Conservation (phyloP, 2,113 vertebrate species). For the Muscicapa adusta region DNA sequence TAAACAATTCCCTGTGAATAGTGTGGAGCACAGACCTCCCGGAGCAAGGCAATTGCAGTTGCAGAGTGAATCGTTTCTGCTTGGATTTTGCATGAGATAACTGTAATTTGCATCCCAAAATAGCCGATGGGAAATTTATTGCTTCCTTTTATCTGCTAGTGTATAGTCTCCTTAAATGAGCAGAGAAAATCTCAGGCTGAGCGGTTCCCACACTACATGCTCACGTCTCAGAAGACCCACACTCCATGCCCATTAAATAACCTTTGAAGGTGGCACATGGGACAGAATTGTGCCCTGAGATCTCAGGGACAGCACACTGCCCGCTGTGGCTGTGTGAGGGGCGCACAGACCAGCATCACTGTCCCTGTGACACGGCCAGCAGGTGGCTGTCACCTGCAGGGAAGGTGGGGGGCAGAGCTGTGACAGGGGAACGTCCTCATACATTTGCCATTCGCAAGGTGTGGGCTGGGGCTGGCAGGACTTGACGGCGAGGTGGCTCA, state of each 20-base stretch:
- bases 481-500: rapidly evolving
- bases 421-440: rapidly evolving
- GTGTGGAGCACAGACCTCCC: not conserved
- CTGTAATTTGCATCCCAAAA: constrained; percentile 42
- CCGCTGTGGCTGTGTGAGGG: rapidly evolving
- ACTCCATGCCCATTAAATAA: rapidly evolving
- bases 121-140: constrained; percentile 19
- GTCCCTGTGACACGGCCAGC: rapidly evolving
- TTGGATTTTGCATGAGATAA: constrained; percentile 27
- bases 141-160: not conserved
- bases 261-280: rapidly evolving
- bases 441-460: rapidly evolving
- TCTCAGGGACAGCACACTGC: rapidly evolving
- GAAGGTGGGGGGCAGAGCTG: rapidly evolving
- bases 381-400: not conserved
- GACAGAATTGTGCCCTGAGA: not conserved
- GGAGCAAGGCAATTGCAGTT: constrained; percentile 1
- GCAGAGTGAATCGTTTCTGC: not conserved
- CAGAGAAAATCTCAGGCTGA: not conserved
- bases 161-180: not conserved
- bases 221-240: rapidly evolving
- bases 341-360: not conserved
- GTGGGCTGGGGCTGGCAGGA: not conserved
- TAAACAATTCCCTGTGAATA: constrained; percentile 19
- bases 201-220: not conserved